Percentiles rank a stretch among this genome's conserved stretches.
These are phyloP conservation scores for Aphrophora alni DNA, from an alignment of 2,888 invertebrate genomes.

Conservation along the genomic window DNA sequence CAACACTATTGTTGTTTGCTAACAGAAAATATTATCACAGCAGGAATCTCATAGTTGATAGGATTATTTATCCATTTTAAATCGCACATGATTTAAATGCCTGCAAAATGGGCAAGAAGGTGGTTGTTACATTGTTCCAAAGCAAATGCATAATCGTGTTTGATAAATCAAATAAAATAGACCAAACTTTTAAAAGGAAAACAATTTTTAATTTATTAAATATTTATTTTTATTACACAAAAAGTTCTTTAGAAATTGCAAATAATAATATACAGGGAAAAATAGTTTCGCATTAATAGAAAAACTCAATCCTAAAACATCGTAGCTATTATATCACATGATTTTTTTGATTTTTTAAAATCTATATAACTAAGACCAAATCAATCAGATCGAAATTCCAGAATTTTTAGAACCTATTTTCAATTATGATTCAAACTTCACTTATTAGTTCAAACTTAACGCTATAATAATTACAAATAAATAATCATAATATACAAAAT, in stretches of 20 bases:
- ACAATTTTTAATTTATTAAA: neutral
- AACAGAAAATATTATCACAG: no score
- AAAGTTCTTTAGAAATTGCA: neutral
- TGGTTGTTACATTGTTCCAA: no score
- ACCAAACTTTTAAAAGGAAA: neutral
- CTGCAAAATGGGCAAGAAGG: no score
- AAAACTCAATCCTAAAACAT: neutral
- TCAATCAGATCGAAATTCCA: neutral
- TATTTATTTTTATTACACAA: neutral
- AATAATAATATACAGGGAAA: neutral
- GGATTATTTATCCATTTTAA: no score
- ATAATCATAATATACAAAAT: neutral
- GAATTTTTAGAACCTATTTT: neutral
- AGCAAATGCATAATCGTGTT: no score
- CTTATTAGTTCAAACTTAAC: neutral
- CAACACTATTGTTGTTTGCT: no score
- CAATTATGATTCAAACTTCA: neutral
- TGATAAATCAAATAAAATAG: no score
- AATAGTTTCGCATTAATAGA: neutral
- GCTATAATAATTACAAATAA: neutral
- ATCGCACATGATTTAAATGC: no score
- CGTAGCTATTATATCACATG: neutral
- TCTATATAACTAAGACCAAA: neutral
- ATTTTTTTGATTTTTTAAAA: neutral
- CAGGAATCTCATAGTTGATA: no score